phyloP scores from a whole-genome alignment of 1,140 invertebrate species.

The Pissodes strobi region DNA sequence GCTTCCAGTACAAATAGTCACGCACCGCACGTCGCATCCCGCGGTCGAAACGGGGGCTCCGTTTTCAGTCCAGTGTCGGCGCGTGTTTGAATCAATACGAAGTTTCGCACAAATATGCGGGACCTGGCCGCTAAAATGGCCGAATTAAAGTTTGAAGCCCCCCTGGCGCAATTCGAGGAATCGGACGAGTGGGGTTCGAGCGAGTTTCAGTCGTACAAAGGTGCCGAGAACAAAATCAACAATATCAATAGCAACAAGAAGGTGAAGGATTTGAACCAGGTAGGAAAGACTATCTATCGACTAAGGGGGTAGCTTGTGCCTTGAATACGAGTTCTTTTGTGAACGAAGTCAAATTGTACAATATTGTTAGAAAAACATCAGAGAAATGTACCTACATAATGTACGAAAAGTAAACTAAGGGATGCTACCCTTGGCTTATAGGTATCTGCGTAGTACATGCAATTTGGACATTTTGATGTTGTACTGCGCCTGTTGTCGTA shows the following conservation, averaged over 20 bases:
- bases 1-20: background rate
- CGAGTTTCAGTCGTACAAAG: conserved; percentile 59
- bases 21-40: background rate
- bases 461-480: too few species aligned
- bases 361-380: too few species aligned
- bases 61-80: conserved; percentile 6
- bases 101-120: conserved; percentile 64
- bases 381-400: too few species aligned
- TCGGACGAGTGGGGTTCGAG: conserved; percentile 75
- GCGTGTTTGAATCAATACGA: background rate
- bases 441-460: too few species aligned
- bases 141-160: conserved; percentile 96
- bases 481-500: too few species aligned
- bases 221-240: conserved; percentile 65
- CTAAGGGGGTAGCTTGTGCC: too few species aligned
- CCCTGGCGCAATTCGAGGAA: conserved; percentile 91
- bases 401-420: too few species aligned
- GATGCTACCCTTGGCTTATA: too few species aligned
- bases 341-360: too few species aligned
- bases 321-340: too few species aligned
- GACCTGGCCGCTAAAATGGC: conserved; percentile 89
- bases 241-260: conserved; percentile 66
- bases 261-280: conserved; percentile 56
- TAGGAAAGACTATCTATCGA: too few species aligned
- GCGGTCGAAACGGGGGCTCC: background rate